These are phyloP conservation scores for Notarius quadriscutis DNA, from an alignment of 2,113 vertebrate genomes.

Conservation along the genomic window DNA sequence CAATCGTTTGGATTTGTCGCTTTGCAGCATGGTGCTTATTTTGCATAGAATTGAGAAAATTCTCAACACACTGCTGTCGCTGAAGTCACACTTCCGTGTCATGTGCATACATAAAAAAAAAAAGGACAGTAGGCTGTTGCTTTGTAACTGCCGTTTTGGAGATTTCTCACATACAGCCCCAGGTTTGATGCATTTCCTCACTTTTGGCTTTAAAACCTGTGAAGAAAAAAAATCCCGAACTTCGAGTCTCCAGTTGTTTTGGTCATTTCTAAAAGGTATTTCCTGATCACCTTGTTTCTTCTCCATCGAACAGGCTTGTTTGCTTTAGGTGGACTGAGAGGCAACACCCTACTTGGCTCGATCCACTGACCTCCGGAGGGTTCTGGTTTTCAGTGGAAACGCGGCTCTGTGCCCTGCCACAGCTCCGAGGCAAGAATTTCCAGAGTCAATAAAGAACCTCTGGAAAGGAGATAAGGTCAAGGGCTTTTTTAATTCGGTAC, in stretches of 20 bases:
- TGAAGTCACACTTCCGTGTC: neutral
- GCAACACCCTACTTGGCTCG: conserved; percentile 27
- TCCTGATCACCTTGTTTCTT: neutral
- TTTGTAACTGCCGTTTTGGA: neutral
- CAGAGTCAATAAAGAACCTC: conserved; percentile 64
- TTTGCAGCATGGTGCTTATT: neutral
- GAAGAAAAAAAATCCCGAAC: neutral
- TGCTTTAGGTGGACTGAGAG: conserved; percentile 7
- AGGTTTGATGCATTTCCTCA: neutral
- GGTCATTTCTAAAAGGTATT: neutral
- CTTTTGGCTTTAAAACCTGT: neutral
- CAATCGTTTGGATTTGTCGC: neutral
- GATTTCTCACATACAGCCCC: neutral
- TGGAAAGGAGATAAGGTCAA: conserved; percentile 56
- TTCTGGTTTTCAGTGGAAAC: conserved; percentile 67
- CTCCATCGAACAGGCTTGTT: neutral
- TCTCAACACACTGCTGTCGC: neutral
- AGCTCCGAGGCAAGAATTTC: conserved; percentile 55
- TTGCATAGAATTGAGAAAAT: neutral
- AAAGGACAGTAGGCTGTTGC: neutral
- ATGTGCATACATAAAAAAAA: neutral
- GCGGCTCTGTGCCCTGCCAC: conserved; percentile 45
- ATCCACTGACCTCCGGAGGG: conserved; percentile 58
- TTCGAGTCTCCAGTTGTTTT: neutral
- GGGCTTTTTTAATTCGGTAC: conserved; percentile 61